Evolutionary conservation across 2,888 invertebrate species (phyloP).

Genomic region (Platycheirus rosarum): DNA sequence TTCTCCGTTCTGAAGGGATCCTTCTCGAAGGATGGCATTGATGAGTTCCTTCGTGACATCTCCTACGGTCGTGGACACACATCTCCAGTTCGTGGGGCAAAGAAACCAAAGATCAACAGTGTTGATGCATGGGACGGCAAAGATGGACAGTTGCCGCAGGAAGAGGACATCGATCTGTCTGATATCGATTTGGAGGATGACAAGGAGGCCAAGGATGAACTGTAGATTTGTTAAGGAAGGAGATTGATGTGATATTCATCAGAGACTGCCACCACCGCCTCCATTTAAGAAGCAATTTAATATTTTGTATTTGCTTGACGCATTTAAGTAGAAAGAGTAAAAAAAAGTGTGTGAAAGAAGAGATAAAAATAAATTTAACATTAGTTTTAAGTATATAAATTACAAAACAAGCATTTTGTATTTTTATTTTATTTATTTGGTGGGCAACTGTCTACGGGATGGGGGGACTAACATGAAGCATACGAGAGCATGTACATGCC

Average conservation of each 20-base stretch:
- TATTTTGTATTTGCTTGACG: not conserved
- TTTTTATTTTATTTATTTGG: no score
- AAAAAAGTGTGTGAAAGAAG: conserved; percentile 2
- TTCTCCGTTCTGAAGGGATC: conserved; percentile 96
- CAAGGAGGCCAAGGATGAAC: conserved; percentile 84
- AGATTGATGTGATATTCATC: conserved; percentile 35
- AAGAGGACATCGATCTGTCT: conserved; percentile 95
- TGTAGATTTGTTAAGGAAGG: conserved; percentile 74
- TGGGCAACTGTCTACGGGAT: no score
- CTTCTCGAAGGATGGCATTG: conserved; percentile 96
- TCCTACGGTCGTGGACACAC: conserved; percentile 97
- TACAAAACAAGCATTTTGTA: no score
- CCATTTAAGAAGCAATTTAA: conserved; percentile 33
- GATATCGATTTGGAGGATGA: conserved; percentile 93
- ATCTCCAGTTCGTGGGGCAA: conserved; percentile 91
- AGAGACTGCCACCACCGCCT: conserved; percentile 63
- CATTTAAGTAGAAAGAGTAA: no score
- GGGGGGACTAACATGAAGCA: no score
- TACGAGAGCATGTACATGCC: no score
- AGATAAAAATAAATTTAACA: not conserved
- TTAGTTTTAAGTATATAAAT: no score
- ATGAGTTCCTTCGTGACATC: conserved; percentile 96
- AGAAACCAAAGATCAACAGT: conserved; percentile 88
- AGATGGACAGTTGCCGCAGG: conserved; percentile 91
- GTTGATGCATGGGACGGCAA: conserved; percentile 96